These are phyloP conservation scores for Drosophila guanche DNA, from an alignment of 1,140 invertebrate species.

Conservation along the genomic window DNA sequence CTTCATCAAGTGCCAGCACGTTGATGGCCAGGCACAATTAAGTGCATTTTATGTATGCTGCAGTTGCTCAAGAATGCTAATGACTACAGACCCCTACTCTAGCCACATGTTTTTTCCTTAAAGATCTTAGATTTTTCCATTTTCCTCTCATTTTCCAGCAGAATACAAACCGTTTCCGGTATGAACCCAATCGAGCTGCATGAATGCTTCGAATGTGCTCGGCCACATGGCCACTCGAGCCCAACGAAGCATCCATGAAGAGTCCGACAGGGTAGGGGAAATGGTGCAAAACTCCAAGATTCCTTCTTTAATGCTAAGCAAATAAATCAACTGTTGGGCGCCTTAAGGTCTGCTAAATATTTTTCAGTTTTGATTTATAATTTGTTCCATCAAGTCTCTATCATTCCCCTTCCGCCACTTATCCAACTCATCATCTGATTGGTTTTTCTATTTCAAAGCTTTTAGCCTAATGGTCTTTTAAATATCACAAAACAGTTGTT, in stretches of 20 bases:
- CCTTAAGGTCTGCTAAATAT: constrained; percentile 26
- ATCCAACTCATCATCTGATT: constrained; percentile 4
- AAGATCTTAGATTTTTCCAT: constrained; percentile 21
- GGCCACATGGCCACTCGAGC: constrained; percentile 24
- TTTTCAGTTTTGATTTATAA: constrained; percentile 12
- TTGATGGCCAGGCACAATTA: constrained; percentile 75
- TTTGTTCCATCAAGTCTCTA: constrained; percentile 3
- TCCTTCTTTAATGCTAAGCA: constrained; percentile 7
- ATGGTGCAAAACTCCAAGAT: constrained; percentile 2
- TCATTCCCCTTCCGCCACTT: constrained; percentile 16
- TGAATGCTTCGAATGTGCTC: constrained; percentile 38
- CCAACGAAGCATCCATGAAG: constrained; percentile 7
- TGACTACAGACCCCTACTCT: constrained; percentile 25
- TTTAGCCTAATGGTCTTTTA: constrained; percentile 60
- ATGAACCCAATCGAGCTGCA: constrained; percentile 32
- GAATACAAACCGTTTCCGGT: background rate
- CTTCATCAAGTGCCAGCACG: constrained; percentile 65
- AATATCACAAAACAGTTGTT: constrained; percentile 17
- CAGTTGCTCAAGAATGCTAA: constrained; percentile 77
- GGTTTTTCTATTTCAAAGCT: constrained; percentile 38
- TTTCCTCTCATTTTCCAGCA: too few relatives aligned
- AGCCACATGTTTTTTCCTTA: constrained; percentile 3
- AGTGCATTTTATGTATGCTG: constrained; percentile 75
- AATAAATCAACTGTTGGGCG: constrained; percentile 25
- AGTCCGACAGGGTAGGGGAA: background rate